A percentile compares a stretch with the other conserved stretches of the same genome.
Conservation (phyloP, 2,113 vertebrate genomes). For the Lepisosteus oculatus region DNA sequence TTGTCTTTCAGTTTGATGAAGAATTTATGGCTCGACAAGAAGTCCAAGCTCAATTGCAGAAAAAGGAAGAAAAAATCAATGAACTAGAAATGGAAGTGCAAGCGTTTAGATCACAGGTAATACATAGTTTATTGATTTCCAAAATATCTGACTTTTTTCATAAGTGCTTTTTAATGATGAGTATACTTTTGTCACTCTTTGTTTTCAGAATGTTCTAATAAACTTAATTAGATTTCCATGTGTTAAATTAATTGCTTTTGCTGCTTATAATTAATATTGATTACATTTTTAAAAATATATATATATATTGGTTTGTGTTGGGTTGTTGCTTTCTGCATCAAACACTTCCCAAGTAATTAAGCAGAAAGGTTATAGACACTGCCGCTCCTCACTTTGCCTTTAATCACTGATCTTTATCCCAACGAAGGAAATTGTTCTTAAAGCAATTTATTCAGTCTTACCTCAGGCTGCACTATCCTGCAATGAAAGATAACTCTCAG, state of each 20-base stretch:
- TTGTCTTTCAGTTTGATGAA: conserved; percentile 80
- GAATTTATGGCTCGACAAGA: conserved; percentile 89
- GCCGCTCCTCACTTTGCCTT: conserved; percentile 55
- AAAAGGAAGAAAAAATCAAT: conserved; percentile 81
- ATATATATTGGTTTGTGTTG: conserved; percentile 43
- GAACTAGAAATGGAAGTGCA: conserved; percentile 82
- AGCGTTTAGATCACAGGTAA: conserved; percentile 87
- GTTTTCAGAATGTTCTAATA: no score
- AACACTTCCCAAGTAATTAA: conserved; percentile 62
- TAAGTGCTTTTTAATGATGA: no score
- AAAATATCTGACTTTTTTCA: conserved; percentile 14
- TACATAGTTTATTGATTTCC: conserved; percentile 27
- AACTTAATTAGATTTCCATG: no score
- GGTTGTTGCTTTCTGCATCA: conserved; percentile 49
- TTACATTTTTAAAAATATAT: conserved; percentile 34
- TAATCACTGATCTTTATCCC: conserved; percentile 63
- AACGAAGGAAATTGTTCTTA: conserved; percentile 59
- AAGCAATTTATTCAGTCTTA: conserved; percentile 61
- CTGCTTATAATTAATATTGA: no score
- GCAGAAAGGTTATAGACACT: conserved; percentile 52
- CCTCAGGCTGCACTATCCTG: conserved; percentile 51
- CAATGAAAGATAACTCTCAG: conserved; percentile 70
- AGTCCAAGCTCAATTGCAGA: conserved; percentile 77
- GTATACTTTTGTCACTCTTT: no score
- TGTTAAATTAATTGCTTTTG: no score